These are phyloP conservation scores for Euwallacea fornicatus DNA, from an alignment of 1,140 invertebrate species.

Conservation along the genomic window DNA sequence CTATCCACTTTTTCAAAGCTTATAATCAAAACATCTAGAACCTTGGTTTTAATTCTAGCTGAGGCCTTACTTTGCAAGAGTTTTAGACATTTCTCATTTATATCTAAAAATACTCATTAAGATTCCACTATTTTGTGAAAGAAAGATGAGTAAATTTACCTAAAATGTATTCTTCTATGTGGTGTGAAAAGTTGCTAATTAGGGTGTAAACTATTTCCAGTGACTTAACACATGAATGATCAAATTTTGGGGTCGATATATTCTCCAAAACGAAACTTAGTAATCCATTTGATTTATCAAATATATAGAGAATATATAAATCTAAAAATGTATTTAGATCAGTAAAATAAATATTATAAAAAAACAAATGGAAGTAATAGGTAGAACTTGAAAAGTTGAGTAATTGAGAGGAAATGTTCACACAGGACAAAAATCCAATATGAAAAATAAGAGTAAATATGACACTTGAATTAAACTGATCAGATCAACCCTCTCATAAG, in stretches of 20 bases:
- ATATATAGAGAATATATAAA: conserved; percentile 42
- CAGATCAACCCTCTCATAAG: not conserved
- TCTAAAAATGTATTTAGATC: conserved; percentile 34
- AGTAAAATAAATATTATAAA: conserved; percentile 1
- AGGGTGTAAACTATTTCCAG: conserved; percentile 44
- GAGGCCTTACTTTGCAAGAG: conserved; percentile 13
- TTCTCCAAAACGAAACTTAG: conserved; percentile 39
- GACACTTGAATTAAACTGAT: not conserved
- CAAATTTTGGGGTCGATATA: conserved; percentile 37
- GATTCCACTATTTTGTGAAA: not conserved
- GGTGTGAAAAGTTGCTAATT: conserved; percentile 43
- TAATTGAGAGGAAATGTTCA: not conserved
- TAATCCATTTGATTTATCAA: conserved; percentile 40
- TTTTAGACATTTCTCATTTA: conserved; percentile 34
- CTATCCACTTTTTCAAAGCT: conserved; percentile 40
- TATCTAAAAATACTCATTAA: conserved; percentile 22
- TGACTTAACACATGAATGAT: conserved; percentile 29
- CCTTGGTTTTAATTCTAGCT: conserved; percentile 42
- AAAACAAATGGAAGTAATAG: not conserved
- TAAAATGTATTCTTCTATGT: conserved; percentile 37
- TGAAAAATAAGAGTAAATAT: not conserved
- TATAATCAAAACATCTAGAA: conserved; percentile 37
- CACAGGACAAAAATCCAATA: not conserved
- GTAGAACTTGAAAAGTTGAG: not conserved
- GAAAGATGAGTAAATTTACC: conserved; percentile 28